Conservation (phyloP, 2,888 invertebrate species). For the Epinotia brunnichana region DNA sequence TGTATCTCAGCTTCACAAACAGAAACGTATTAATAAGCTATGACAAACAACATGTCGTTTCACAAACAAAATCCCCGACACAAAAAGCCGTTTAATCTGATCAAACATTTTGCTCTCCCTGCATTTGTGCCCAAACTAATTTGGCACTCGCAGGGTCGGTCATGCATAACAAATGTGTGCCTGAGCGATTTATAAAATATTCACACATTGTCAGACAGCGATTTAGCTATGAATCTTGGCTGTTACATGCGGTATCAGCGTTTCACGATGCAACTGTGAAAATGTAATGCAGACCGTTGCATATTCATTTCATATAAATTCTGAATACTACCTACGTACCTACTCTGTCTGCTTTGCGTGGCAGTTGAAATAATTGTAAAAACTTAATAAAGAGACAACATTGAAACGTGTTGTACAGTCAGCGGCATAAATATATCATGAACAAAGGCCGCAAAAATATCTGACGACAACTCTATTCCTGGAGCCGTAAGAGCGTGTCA, state of each 20-base stretch:
- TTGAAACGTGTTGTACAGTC: background rate
- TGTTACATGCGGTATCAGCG: constrained; percentile 42
- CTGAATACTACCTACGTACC: background rate
- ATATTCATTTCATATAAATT: constrained; percentile 14
- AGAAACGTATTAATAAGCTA: constrained; percentile 42
- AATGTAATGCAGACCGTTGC: constrained; percentile 6
- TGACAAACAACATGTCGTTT: constrained; percentile 41
- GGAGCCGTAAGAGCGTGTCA: too few species aligned
- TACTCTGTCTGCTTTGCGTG: background rate
- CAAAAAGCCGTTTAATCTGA: constrained; percentile 55
- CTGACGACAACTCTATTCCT: too few species aligned
- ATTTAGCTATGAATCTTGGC: constrained; percentile 63
- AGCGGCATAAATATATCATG: too few species aligned
- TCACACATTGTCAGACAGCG: constrained; percentile 67
- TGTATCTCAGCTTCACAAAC: constrained; percentile 30
- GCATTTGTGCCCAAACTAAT: constrained; percentile 63
- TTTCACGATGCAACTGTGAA: constrained; percentile 6
- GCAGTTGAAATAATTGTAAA: background rate
- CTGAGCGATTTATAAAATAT: constrained; percentile 76
- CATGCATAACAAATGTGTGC: constrained; percentile 71
- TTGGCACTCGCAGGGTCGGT: constrained; percentile 58
- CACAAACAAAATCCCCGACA: constrained; percentile 44
- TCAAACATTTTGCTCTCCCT: constrained; percentile 51
- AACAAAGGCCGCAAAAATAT: too few species aligned
- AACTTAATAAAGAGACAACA: background rate